Evolutionary conservation across 2,888 invertebrate genomes (phyloP).

Genomic region (Eucera pruinosa): DNA sequence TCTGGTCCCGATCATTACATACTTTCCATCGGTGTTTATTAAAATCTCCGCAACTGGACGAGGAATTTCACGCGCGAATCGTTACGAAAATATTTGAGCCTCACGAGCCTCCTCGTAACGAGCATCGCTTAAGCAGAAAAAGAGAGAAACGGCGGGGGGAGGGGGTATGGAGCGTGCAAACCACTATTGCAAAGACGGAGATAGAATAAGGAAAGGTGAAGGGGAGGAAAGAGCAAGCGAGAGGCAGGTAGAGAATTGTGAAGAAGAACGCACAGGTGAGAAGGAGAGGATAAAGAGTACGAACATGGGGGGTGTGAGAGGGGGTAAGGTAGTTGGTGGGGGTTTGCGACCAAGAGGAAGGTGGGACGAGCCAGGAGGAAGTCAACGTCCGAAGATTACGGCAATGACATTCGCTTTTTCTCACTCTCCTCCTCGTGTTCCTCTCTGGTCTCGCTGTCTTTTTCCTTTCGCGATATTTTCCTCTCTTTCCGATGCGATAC

Average conservation of each 20-base stretch:
- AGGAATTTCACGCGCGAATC: slow-evolving; percentile 40
- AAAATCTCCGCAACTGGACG: slow-evolving; percentile 16
- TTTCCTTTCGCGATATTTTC: slow-evolving; percentile 55
- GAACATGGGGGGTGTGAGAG: slow-evolving; percentile 32
- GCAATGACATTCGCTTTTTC: slow-evolving; percentile 85
- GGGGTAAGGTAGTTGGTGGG: slow-evolving; percentile 29
- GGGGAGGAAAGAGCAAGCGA: slow-evolving; percentile 44
- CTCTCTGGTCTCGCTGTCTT: slow-evolving; percentile 68
- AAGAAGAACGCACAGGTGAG: slow-evolving; percentile 52
- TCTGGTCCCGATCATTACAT: background rate
- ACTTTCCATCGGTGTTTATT: slow-evolving; percentile 32
- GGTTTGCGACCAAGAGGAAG: slow-evolving; percentile 67
- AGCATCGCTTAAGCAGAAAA: slow-evolving; percentile 22
- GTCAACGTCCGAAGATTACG: slow-evolving; percentile 84
- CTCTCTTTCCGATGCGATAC: slow-evolving; percentile 28
- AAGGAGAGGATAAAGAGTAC: slow-evolving; percentile 57
- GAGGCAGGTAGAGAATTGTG: slow-evolving; percentile 47
- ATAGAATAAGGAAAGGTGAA: slow-evolving; percentile 38
- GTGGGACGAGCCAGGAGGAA: slow-evolving; percentile 78
- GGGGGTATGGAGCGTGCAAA: background rate
- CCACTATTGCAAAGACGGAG: background rate
- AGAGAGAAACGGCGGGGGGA: slow-evolving; percentile 6
- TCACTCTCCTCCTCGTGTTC: slow-evolving; percentile 78
- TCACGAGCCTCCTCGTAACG: slow-evolving; percentile 42
- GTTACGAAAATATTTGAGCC: slow-evolving; percentile 56